Base-by-base conservation (phyloP, 2,888 invertebrate genomes). In the Apamea monoglypha region DNA sequence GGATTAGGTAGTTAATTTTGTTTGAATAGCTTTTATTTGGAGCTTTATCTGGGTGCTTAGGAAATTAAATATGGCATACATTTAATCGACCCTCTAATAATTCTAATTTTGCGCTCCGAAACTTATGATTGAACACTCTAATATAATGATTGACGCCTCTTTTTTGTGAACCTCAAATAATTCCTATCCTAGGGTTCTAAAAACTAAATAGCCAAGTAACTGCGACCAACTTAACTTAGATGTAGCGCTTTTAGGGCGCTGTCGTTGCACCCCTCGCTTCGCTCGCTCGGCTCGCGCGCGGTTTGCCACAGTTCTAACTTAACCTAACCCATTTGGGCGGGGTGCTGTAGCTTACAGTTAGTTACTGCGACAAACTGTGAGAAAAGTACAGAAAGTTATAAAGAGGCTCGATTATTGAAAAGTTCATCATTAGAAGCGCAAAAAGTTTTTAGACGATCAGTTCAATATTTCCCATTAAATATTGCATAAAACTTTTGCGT, bases 1-100 rank as follows among this genome's bases (percentile, higher is more conserved):
- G 21, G 50, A 84, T 80, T 47, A 61, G 16, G 21, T 71, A 44
- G 84, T 47, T 78, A 5, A 32, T 44, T 83, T 66, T 80, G 12
- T 59, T 80, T 81, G 59, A 67, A 84, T 66, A 36, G 16, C 10
- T 66, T 56, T 69, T 50, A 53, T 50, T 50, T 84, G 21, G 40
- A 21, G 32, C 56, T n/a, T n/a, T 83, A 61, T 53, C 14, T 82
- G 14, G 2, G 4, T 47, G 44, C 12, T 32, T 53, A 64, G 36
- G 36, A 64, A 64, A 64, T 25, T 21, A 32, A 64, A 25, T 36
- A 25, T 36, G 21, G 36, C 12, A 29, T 18, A 1, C 16, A 61
- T 29, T 61, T 7, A 29, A 61, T 61, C 16, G 16, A 29, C 29
- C 29, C 6, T 29, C 7, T 16, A 61, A n/a, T 61, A 14, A 61